Evolutionary conservation across 1,140 invertebrate species (phyloP).

Genomic region (Paraescarpia echinospica): DNA sequence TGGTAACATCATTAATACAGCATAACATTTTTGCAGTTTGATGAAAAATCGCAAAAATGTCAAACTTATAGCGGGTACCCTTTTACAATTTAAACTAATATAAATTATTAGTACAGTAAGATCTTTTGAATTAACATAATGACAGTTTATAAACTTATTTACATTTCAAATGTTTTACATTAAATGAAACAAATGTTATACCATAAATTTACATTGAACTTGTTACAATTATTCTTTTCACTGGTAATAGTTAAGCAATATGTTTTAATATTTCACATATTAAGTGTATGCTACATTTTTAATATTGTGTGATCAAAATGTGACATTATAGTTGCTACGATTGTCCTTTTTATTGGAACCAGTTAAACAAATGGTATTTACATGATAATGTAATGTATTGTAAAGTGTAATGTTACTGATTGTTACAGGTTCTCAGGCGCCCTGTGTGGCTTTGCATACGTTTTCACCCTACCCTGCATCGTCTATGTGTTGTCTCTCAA

Average conservation of each 20-base stretch:
- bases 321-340: too few species aligned
- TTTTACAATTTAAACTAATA: not conserved
- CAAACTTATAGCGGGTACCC: not conserved
- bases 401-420: not conserved
- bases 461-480: slow-evolving; percentile 79
- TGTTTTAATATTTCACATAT: not conserved
- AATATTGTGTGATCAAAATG: too few species aligned
- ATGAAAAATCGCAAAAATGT: too few species aligned
- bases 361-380: too few species aligned
- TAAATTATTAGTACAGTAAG: not conserved
- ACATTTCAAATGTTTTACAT: not conserved
- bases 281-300: not conserved
- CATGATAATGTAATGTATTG: not conserved
- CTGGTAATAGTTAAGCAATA: too few species aligned
- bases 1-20: not conserved
- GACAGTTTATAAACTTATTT: not conserved
- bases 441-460: slow-evolving; percentile 81
- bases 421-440: slow-evolving; percentile 80
- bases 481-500: slow-evolving; percentile 72
- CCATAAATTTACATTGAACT: too few species aligned
- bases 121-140: not conserved
- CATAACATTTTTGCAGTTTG: too few species aligned
- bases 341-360: not conserved
- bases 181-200: not conserved
- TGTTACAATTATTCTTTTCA: not conserved